phyloP scores from a whole-genome alignment of 2,888 invertebrate species.

The Phengaris alcon region DNA sequence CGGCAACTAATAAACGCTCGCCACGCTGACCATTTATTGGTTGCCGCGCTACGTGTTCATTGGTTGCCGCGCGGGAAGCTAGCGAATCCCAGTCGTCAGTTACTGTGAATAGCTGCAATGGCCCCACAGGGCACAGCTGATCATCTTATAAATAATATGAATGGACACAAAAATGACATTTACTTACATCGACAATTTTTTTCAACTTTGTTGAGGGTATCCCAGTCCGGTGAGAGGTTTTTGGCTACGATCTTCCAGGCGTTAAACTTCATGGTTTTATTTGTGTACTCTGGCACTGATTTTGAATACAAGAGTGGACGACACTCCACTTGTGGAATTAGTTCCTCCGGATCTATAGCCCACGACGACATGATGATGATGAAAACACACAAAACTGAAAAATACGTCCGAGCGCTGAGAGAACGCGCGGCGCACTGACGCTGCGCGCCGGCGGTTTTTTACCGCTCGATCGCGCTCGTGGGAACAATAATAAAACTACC shows the following conservation, averaged over 20 bases:
- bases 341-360: not conserved
- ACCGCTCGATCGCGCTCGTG: not conserved
- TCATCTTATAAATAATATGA: too few species aligned
- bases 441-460: slow-evolving; percentile 2
- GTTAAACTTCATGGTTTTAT: not conserved
- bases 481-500: not conserved
- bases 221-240: not conserved
- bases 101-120: too few species aligned
- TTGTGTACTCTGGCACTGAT: not conserved
- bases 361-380: not conserved
- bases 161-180: not conserved
- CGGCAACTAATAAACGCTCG: not conserved
- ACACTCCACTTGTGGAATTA: not conserved
- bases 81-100: not conserved
- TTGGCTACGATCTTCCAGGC: slow-evolving; percentile 4
- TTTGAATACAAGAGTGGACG: not conserved
- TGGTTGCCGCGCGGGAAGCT: not conserved
- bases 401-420: not conserved
- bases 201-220: not conserved
- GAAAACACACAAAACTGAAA: not conserved
- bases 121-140: too few species aligned
- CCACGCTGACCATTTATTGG: not conserved
- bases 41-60: not conserved
- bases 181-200: not conserved
- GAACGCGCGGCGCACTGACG: slow-evolving; percentile 17